These are phyloP conservation scores for Babyrousa celebensis DNA, from an alignment of 2,797 vertebrate species.

Conservation along the genomic window DNA sequence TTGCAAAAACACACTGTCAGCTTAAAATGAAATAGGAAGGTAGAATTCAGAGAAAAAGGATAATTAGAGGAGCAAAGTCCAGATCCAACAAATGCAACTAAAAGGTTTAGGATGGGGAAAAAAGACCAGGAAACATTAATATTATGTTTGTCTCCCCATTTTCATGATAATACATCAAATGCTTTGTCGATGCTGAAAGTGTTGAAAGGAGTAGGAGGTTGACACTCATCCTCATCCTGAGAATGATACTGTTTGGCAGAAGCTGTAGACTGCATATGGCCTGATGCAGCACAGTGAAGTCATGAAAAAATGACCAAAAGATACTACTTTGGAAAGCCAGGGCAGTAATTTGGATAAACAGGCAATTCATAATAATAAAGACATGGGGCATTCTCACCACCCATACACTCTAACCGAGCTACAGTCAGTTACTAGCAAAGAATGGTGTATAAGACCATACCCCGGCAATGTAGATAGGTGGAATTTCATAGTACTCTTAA, in stretches of 20 bases:
- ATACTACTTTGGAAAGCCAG: background rate
- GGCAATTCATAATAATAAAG: background rate
- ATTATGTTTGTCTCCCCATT: background rate
- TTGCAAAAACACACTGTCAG: background rate
- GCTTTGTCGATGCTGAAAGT: background rate
- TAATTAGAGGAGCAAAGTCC: rapidly evolving
- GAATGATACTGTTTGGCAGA: background rate
- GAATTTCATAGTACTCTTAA: background rate
- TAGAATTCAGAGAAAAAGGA: background rate
- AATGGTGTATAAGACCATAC: background rate
- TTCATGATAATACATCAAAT: background rate
- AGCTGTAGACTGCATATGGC: background rate
- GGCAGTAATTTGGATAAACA: background rate
- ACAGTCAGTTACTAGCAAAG: background rate
- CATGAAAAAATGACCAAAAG: background rate
- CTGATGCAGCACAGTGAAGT: background rate
- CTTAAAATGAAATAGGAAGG: background rate
- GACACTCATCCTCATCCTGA: background rate
- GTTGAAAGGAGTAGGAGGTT: background rate
- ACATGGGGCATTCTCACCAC: background rate
- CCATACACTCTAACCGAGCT: too few species aligned
- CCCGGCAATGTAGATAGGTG: too few species aligned
- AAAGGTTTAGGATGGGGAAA: background rate
- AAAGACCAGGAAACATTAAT: background rate
- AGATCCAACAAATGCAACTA: background rate